phyloP scores from a whole-genome alignment of 2,113 vertebrate species.

The Phodopus roborovskii region DNA sequence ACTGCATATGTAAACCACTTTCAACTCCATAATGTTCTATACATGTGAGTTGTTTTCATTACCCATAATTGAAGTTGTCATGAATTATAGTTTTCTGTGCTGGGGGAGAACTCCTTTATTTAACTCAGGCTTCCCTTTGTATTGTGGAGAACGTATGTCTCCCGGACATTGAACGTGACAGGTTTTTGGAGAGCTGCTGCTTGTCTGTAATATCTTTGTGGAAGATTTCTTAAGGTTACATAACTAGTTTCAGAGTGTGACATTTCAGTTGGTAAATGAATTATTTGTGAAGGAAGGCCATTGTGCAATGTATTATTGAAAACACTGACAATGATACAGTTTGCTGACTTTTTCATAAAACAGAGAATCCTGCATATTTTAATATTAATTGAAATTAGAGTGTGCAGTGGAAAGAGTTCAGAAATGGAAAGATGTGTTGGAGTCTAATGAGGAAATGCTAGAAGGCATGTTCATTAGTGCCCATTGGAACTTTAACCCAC shows the following conservation, averaged over 20 bases:
- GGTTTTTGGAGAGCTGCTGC: slow-evolving; percentile 29
- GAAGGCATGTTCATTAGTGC: slow-evolving; percentile 60
- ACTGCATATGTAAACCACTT: neutral
- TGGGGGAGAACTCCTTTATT: slow-evolving; percentile 43
- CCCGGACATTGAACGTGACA: neutral
- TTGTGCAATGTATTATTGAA: slow-evolving; percentile 69
- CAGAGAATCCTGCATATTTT: slow-evolving; percentile 68
- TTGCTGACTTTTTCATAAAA: slow-evolving; percentile 67
- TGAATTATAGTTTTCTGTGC: slow-evolving; percentile 39
- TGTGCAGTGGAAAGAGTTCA: slow-evolving; percentile 47
- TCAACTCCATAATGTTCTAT: neutral
- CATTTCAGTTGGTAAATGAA: slow-evolving; percentile 67
- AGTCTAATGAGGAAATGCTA: slow-evolving; percentile 62
- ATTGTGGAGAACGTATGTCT: slow-evolving; percentile 35
- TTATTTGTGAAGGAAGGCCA: slow-evolving; percentile 69
- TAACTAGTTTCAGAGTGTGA: slow-evolving; percentile 19
- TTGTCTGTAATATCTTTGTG: slow-evolving; percentile 13
- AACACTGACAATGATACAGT: slow-evolving; percentile 46
- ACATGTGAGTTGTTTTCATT: slow-evolving; percentile 42
- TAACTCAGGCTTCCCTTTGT: slow-evolving; percentile 49
- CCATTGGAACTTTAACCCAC: slow-evolving; percentile 49
- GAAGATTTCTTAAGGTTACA: slow-evolving; percentile 53
- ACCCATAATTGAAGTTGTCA: slow-evolving; percentile 50
- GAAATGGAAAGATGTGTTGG: slow-evolving; percentile 14
- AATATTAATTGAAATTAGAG: slow-evolving; percentile 68